Percentiles rank a stretch among this genome's conserved stretches.
Evolutionary conservation across 2,888 invertebrate genomes (phyloP).

Genomic region (Antheraea assamensis): DNA sequence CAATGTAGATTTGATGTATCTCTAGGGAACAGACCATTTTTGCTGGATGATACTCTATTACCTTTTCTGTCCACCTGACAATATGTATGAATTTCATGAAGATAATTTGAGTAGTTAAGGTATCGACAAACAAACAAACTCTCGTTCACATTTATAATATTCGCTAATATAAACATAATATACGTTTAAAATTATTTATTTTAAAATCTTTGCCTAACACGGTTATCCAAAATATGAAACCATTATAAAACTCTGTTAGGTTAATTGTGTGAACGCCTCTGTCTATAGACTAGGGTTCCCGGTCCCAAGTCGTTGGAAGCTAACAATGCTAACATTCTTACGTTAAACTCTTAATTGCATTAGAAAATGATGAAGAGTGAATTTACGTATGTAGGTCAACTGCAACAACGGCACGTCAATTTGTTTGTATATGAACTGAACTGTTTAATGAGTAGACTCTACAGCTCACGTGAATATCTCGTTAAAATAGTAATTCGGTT

Average conservation of each 20-base stretch:
- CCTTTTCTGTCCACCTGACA: too few species aligned
- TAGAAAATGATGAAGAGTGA: neutral
- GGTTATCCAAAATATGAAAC: neutral
- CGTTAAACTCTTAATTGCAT: slow-evolving; percentile 12
- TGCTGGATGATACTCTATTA: too few species aligned
- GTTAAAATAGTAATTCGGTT: slow-evolving; percentile 44
- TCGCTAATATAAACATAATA: neutral
- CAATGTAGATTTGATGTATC: too few species aligned
- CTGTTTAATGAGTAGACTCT: slow-evolving; percentile 44
- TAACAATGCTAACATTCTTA: slow-evolving; percentile 9
- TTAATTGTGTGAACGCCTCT: neutral
- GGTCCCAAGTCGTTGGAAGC: neutral
- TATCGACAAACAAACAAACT: too few species aligned
- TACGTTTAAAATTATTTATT: neutral
- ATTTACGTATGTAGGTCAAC: slow-evolving; percentile 21
- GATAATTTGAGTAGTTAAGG: too few species aligned
- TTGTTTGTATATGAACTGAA: slow-evolving; percentile 35
- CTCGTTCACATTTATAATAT: too few species aligned
- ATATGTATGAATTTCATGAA: too few species aligned
- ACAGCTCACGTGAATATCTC: slow-evolving; percentile 54
- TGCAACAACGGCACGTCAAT: slow-evolving; percentile 31
- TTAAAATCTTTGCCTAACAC: neutral
- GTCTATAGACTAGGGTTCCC: neutral
- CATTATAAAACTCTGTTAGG: neutral
- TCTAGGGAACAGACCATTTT: too few species aligned